phyloP scores from a whole-genome alignment of 2,797 vertebrate genomes.

The Acestrorhynchus altus region DNA sequence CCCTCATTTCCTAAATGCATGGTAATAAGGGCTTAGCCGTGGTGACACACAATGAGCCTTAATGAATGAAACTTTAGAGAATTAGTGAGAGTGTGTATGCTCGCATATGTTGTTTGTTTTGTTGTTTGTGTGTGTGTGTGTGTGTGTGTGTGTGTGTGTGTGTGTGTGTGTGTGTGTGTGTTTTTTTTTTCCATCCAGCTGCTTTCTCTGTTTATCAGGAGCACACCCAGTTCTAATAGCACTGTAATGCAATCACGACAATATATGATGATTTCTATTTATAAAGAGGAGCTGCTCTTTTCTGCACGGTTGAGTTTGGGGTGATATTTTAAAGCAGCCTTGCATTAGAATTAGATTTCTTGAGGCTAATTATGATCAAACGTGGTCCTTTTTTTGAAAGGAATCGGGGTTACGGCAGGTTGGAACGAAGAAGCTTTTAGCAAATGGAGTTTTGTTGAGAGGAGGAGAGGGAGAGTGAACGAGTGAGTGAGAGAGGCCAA shows the following conservation, averaged over 20 bases:
- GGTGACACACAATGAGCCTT: constrained; percentile 93
- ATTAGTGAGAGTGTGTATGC: constrained; percentile 89
- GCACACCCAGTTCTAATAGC: constrained; percentile 85
- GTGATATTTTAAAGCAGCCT: constrained; percentile 82
- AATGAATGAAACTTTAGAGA: constrained; percentile 96
- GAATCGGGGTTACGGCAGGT: constrained; percentile 80
- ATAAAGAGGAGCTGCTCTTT: constrained; percentile 80
- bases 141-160: constrained; percentile 64
- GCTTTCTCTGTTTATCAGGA: constrained; percentile 88
- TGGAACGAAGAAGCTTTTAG: constrained; percentile 83
- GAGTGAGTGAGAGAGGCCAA: constrained; percentile 48
- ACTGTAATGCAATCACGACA: constrained; percentile 88
- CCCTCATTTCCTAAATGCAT: constrained; percentile 96
- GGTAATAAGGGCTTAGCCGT: constrained; percentile 94
- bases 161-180: constrained; percentile 73
- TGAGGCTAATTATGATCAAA: constrained; percentile 85
- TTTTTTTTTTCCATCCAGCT: constrained; percentile 60
- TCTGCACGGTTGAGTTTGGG: constrained; percentile 66
- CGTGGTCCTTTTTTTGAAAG: constrained; percentile 66
- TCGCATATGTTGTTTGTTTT: constrained; percentile 92
- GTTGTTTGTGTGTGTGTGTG: constrained; percentile 80
- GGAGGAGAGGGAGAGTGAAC: constrained; percentile 58
- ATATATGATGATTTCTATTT: constrained; percentile 91
- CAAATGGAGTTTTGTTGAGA: constrained; percentile 81
- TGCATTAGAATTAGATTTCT: constrained; percentile 83